A percentile compares a stretch with the other conserved stretches of the same genome.
Evolutionary conservation across 2,113 vertebrate genomes (phyloP).

Genomic region (Urocynchramus pylzowi): DNA sequence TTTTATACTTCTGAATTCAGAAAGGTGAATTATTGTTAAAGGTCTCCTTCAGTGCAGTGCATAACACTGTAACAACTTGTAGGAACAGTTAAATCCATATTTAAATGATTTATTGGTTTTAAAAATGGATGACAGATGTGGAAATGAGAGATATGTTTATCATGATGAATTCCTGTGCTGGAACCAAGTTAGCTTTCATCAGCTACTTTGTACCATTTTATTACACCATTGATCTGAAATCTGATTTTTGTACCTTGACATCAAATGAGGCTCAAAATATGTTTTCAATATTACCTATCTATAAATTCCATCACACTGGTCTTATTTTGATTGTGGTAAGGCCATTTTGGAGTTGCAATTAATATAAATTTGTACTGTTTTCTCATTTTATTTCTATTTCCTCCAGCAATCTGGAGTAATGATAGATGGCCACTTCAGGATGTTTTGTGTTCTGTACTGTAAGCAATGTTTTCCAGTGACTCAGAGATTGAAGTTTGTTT

Average conservation of each 20-base stretch:
- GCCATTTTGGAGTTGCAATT: constrained; percentile 17
- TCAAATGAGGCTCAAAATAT: constrained; percentile 25
- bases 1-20: not conserved
- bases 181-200: constrained; percentile 48
- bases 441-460: not conserved
- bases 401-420: not conserved
- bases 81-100: constrained; percentile 13
- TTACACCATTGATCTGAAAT: constrained; percentile 29
- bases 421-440: not conserved
- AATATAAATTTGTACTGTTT: not conserved
- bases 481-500: not conserved
- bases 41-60: not conserved
- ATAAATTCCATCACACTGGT: constrained; percentile 6
- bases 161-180: constrained; percentile 18
- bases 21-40: not conserved
- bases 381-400: constrained; percentile 10
- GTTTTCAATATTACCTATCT: constrained; percentile 21
- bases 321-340: not conserved
- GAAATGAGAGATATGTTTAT: constrained; percentile 36
- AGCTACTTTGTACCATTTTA: constrained; percentile 38
- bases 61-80: not conserved
- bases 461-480: constrained; percentile 7
- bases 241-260: constrained; percentile 19
- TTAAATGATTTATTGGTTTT: constrained; percentile 29
- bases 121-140: constrained; percentile 39